Conservation (phyloP, 2,888 invertebrate genomes). For the Zygogramma bicolorata region DNA sequence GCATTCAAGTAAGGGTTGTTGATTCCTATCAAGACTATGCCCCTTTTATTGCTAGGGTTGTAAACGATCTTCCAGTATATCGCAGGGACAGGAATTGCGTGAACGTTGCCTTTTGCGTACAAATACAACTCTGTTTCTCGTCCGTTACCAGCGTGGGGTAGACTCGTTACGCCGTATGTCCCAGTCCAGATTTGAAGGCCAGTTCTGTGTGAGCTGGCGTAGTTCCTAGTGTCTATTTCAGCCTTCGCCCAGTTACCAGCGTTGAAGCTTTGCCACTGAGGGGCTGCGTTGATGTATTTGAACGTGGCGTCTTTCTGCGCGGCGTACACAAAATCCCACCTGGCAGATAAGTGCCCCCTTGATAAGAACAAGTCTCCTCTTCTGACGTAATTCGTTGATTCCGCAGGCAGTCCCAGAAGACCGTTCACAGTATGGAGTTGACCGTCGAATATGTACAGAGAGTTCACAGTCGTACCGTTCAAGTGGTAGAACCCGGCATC, state of each 20-base stretch:
- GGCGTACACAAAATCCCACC: slow-evolving; percentile 73
- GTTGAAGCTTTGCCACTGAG: slow-evolving; percentile 77
- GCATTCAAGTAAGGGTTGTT: slow-evolving; percentile 71
- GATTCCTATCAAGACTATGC: slow-evolving; percentile 73
- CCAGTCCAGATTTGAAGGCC: slow-evolving; percentile 70
- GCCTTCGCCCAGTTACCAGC: slow-evolving; percentile 71
- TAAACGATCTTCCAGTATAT: slow-evolving; percentile 73
- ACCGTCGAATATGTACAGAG: slow-evolving; percentile 55
- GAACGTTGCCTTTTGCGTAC: slow-evolving; percentile 51
- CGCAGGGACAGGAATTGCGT: slow-evolving; percentile 70
- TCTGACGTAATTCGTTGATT: slow-evolving; percentile 66
- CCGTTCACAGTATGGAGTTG: slow-evolving; percentile 58
- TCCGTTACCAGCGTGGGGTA: slow-evolving; percentile 67
- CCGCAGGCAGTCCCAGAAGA: slow-evolving; percentile 53
- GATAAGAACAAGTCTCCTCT: slow-evolving; percentile 64
- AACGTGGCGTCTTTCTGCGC: slow-evolving; percentile 72
- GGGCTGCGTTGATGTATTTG: slow-evolving; percentile 74
- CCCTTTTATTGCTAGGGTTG: slow-evolving; percentile 68
- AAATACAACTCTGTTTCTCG: slow-evolving; percentile 56
- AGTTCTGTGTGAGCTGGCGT: slow-evolving; percentile 61
- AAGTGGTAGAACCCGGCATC: slow-evolving; percentile 68
- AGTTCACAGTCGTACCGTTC: slow-evolving; percentile 50
- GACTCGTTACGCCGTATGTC: slow-evolving; percentile 71
- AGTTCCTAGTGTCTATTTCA: slow-evolving; percentile 68
- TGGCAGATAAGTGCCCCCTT: slow-evolving; percentile 74